These are phyloP conservation scores for Neocrepidodera transversa DNA, from an alignment of 2,888 invertebrate species.

Conservation along the genomic window DNA sequence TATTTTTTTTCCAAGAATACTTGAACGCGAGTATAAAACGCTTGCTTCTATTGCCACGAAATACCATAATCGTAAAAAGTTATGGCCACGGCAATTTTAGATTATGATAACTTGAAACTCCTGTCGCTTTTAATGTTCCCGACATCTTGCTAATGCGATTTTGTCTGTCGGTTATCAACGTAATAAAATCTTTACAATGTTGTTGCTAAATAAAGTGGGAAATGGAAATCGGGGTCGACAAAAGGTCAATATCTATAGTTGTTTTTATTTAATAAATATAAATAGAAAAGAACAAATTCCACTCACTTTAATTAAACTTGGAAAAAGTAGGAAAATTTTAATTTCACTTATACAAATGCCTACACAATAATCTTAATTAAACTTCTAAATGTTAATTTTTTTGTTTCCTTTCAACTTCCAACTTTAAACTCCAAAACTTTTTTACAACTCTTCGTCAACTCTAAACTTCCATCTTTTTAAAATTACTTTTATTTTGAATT, in stretches of 20 bases:
- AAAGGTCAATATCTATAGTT: no score
- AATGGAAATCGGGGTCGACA: constrained; percentile 1
- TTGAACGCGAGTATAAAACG: constrained; percentile 17
- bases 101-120: constrained; percentile 31
- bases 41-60: constrained; percentile 25
- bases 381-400: background rate
- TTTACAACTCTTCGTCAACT: background rate
- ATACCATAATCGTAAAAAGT: constrained; percentile 48
- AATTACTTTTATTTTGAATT: background rate
- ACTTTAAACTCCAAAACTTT: background rate
- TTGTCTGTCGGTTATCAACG: constrained; percentile 24
- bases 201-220: constrained; percentile 16
- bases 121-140: constrained; percentile 26
- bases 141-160: constrained; percentile 34
- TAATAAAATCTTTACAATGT: constrained; percentile 21
- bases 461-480: background rate
- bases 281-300: no score
- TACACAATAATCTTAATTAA: background rate
- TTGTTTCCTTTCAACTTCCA: background rate
- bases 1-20: constrained; percentile 5
- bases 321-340: no score
- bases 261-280: no score
- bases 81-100: constrained; percentile 28
- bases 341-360: background rate
- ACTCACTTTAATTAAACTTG: no score